Conservation (phyloP, 2,888 invertebrate species). For the Lasioglossum oenotherae region DNA sequence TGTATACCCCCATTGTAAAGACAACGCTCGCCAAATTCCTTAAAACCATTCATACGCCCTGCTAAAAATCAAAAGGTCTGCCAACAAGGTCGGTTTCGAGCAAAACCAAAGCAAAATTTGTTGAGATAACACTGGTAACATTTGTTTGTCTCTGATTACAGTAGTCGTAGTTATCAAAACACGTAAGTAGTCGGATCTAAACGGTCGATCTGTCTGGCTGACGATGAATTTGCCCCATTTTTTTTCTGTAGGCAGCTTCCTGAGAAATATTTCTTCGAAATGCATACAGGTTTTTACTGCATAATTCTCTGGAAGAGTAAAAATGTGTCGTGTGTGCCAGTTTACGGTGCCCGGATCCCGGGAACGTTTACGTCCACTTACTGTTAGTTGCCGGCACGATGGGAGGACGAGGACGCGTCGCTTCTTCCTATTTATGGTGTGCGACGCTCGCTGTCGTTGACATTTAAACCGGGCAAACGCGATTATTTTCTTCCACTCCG, state of each 20-base stretch:
- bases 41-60: not conserved
- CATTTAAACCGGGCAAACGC: conserved; percentile 7
- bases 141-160: too few species aligned
- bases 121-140: too few species aligned
- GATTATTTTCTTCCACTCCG: not conserved
- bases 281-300: too few species aligned
- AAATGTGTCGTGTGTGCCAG: not conserved
- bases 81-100: not conserved
- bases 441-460: conserved; percentile 9
- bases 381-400: conserved; percentile 27
- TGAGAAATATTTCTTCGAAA: too few species aligned
- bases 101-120: not conserved
- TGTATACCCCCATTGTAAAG: not conserved
- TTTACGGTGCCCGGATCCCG: not conserved
- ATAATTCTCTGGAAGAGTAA: not conserved
- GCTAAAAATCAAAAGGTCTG: not conserved
- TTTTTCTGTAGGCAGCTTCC: too few species aligned
- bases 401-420: conserved; percentile 13
- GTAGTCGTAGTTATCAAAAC: too few species aligned
- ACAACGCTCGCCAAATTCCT: not conserved
- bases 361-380: conserved; percentile 31
- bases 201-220: not conserved
- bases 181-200: not conserved
- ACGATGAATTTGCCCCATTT: not conserved
- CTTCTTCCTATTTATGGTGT: not conserved